Evolutionary conservation across 1,140 invertebrate species (phyloP).

Genomic region (Druon quercuslanigerum): DNA sequence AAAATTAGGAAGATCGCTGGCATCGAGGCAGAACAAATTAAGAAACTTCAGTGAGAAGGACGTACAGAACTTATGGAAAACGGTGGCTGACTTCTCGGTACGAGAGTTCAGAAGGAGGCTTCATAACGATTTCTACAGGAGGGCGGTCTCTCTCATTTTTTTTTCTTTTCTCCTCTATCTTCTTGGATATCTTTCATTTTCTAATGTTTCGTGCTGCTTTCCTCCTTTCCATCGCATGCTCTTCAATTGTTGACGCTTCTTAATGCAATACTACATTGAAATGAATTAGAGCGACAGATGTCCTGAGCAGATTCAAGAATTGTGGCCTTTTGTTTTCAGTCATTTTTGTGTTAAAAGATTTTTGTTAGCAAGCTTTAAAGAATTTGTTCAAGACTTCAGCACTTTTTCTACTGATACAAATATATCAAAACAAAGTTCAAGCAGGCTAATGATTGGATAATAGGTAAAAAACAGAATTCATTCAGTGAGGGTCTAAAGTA

Average conservation of each 20-base stretch:
- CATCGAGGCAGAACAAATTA: slow-evolving; percentile 55
- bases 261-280: slow-evolving; percentile 57
- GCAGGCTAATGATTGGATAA: no score
- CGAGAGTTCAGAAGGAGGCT: slow-evolving; percentile 52
- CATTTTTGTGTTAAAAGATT: no score
- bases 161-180: slow-evolving; percentile 23
- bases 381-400: no score
- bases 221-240: slow-evolving; percentile 11
- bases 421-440: no score
- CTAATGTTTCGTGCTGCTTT: slow-evolving; percentile 41
- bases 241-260: slow-evolving; percentile 48
- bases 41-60: slow-evolving; percentile 54
- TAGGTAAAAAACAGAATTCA: no score
- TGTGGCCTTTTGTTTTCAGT: no score
- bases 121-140: slow-evolving; percentile 56
- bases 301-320: slow-evolving; percentile 32
- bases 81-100: slow-evolving; percentile 50
- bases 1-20: slow-evolving; percentile 17
- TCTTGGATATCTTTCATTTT: slow-evolving; percentile 9
- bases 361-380: no score
- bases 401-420: no score
- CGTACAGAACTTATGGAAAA: slow-evolving; percentile 54
- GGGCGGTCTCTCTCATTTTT: slow-evolving; percentile 33
- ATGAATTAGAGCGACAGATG: slow-evolving; percentile 44
- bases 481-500: no score